These are phyloP conservation scores for Xylophagus ater DNA, from an alignment of 2,888 invertebrate species.

Conservation along the genomic window DNA sequence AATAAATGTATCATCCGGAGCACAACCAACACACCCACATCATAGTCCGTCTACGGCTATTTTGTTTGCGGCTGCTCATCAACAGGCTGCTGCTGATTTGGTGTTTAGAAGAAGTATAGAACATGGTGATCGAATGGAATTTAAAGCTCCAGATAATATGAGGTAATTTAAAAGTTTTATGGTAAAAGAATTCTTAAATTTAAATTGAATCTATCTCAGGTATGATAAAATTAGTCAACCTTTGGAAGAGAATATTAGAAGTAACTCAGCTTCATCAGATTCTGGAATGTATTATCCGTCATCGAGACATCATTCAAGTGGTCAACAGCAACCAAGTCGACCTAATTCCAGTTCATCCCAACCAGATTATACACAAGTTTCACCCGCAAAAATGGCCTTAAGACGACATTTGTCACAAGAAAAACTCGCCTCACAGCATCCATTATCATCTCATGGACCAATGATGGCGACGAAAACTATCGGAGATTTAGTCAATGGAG, in stretches of 20 bases:
- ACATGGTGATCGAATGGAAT: constrained; percentile 17
- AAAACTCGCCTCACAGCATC: constrained; percentile 54
- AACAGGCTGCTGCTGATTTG: constrained; percentile 9
- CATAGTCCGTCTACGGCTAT: constrained; percentile 18
- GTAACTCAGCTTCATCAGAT: constrained; percentile 35
- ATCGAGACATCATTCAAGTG: constrained; percentile 12
- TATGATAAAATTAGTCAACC: constrained; percentile 14
- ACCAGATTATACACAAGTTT: constrained; percentile 62
- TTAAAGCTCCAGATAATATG: constrained; percentile 20
- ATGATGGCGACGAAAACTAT: constrained; percentile 62
- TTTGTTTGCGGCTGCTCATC: constrained; percentile 20
- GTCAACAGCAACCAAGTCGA: constrained; percentile 30
- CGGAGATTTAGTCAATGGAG: constrained; percentile 78
- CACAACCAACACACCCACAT: constrained; percentile 1
- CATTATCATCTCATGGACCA: constrained; percentile 23
- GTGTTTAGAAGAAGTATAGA: constrained; percentile 11
- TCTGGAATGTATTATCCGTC: constrained; percentile 29
- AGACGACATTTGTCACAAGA: constrained; percentile 79
- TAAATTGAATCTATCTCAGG: constrained; percentile 5
- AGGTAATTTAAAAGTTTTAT: constrained; percentile 10
- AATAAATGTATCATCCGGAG: constrained; percentile 13
- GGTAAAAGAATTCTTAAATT: background rate
- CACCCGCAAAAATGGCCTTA: constrained; percentile 78
- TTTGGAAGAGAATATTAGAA: constrained; percentile 24
- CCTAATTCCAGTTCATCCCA: constrained; percentile 39